A percentile compares a stretch with the other conserved stretches of the same genome.
phyloP scores from a whole-genome alignment of 2,888 invertebrate species.

The Chrysolina americana region DNA sequence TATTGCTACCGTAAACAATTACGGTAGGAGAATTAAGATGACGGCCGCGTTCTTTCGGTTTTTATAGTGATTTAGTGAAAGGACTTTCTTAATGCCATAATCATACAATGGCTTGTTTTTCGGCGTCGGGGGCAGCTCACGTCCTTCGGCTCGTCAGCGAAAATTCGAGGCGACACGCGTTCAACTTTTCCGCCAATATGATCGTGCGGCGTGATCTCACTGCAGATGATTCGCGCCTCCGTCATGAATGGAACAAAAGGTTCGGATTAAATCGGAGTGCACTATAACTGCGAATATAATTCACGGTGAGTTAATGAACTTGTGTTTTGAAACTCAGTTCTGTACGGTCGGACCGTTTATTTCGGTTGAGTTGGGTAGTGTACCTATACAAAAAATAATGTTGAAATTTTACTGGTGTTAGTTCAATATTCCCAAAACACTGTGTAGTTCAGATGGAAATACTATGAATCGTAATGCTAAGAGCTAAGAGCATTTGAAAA shows the following conservation, averaged over 20 bases:
- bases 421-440: too few relatives aligned
- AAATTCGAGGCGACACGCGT: slow-evolving; percentile 44
- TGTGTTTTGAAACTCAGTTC: too few relatives aligned
- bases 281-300: not conserved
- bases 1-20: slow-evolving; percentile 26
- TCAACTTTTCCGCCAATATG: slow-evolving; percentile 50
- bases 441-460: too few relatives aligned
- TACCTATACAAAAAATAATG: too few relatives aligned
- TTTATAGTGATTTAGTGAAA: slow-evolving; percentile 50
- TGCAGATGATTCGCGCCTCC: slow-evolving; percentile 36
- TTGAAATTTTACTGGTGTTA: too few relatives aligned
- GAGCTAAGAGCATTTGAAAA: too few relatives aligned
- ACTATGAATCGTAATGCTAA: too few relatives aligned
- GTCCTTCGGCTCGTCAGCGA: slow-evolving; percentile 49
- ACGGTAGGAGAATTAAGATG: slow-evolving; percentile 41
- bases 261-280: not conserved
- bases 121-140: slow-evolving; percentile 48
- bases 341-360: too few relatives aligned
- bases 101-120: slow-evolving; percentile 55
- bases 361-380: too few relatives aligned
- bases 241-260: not conserved
- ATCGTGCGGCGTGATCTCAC: slow-evolving; percentile 39
- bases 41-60: slow-evolving; percentile 45
- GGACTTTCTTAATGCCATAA: slow-evolving; percentile 51
- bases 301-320: not conserved